phyloP scores from a whole-genome alignment of 2,797 vertebrate species.

The Naso thynnoides region DNA sequence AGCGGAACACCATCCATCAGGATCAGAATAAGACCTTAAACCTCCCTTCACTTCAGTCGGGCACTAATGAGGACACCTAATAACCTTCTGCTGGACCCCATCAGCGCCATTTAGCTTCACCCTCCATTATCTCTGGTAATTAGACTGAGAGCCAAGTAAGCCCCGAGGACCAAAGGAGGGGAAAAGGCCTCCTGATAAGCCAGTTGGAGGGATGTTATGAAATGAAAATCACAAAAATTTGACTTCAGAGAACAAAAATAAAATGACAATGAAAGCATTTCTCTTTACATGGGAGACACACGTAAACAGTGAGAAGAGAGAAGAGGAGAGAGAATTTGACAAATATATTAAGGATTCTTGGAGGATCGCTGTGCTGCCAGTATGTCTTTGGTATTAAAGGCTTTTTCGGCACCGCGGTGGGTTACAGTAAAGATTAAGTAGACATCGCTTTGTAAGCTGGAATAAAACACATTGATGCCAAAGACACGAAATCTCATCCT shows the following conservation, averaged over 20 bases:
- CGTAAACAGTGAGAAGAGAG: conserved; percentile 28
- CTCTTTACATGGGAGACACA: conserved; percentile 15
- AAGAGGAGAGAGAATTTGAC: not conserved
- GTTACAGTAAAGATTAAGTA: conserved; percentile 35
- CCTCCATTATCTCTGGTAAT: conserved; percentile 85
- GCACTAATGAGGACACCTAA: conserved; percentile 84
- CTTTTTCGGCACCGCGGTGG: conserved; percentile 16
- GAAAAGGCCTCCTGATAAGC: conserved; percentile 50
- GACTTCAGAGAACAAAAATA: conserved; percentile 29
- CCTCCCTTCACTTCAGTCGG: conserved; percentile 74
- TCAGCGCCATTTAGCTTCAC: conserved; percentile 80
- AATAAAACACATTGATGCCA: conserved; percentile 23
- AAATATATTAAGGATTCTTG: conserved; percentile 6
- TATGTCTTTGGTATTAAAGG: conserved; percentile 30
- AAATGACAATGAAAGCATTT: no score
- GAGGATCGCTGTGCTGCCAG: not conserved
- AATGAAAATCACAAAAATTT: conserved; percentile 52
- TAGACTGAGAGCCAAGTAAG: conserved; percentile 75
- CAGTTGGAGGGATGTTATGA: conserved; percentile 55
- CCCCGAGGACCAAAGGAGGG: conserved; percentile 64
- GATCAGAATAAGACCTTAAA: conserved; percentile 81
- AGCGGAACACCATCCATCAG: conserved; percentile 73
- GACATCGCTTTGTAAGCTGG: conserved; percentile 12
- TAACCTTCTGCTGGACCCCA: conserved; percentile 85
- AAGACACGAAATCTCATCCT: conserved; percentile 49